Percentiles rank a stretch among this genome's conserved stretches.
Conservation (phyloP, 2,888 invertebrate genomes). For the Chrysina gloriosa region DNA sequence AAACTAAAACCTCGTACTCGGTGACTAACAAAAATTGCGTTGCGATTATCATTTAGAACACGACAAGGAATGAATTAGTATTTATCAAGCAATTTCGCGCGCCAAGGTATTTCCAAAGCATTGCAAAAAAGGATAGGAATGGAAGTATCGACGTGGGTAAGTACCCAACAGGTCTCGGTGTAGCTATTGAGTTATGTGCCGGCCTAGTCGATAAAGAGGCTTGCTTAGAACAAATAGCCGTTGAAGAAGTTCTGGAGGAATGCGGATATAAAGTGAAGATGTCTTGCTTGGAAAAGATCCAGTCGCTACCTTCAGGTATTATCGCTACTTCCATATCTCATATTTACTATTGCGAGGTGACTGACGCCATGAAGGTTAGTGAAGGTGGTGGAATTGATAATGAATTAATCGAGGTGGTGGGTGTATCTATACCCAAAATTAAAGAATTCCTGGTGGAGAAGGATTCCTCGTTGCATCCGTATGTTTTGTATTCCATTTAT, state of each 20-base stretch:
- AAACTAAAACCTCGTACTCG: slow-evolving; percentile 85
- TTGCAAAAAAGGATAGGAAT: slow-evolving; percentile 69
- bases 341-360: slow-evolving; percentile 91
- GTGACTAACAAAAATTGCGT: slow-evolving; percentile 88
- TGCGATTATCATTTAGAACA: slow-evolving; percentile 84
- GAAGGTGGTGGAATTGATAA: slow-evolving; percentile 86
- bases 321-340: slow-evolving; percentile 83
- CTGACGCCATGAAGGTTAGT: slow-evolving; percentile 81
- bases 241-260: slow-evolving; percentile 89
- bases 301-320: slow-evolving; percentile 81
- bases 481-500: slow-evolving; percentile 79
- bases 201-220: slow-evolving; percentile 89
- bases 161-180: slow-evolving; percentile 77
- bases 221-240: slow-evolving; percentile 78
- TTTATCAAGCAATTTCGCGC: slow-evolving; percentile 95
- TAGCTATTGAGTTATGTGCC: slow-evolving; percentile 91
- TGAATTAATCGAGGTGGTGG: slow-evolving; percentile 93
- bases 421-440: slow-evolving; percentile 80
- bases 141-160: slow-evolving; percentile 71
- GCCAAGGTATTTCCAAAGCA: slow-evolving; percentile 80
- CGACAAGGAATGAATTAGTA: slow-evolving; percentile 78
- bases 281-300: slow-evolving; percentile 71
- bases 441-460: slow-evolving; percentile 69
- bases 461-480: slow-evolving; percentile 77
- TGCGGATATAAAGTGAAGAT: slow-evolving; percentile 88